Evolutionary conservation across 2,113 vertebrate species (phyloP), one percentile per base, ranked within the genome.

Genomic region (Cromileptes altivelis): DNA sequence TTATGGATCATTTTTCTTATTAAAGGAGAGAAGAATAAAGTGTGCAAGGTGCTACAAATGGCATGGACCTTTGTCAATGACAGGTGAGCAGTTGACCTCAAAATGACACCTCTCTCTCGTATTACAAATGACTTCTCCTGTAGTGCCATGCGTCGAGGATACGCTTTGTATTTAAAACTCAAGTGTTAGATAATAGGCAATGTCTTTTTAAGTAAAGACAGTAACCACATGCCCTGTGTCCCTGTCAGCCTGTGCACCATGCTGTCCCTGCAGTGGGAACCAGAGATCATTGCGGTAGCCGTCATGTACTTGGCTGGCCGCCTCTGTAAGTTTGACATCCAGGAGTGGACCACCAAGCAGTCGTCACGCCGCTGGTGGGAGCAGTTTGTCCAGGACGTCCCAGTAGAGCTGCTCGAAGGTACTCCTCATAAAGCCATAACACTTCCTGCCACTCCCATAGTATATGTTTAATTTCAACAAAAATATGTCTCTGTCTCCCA

Each of bases 11-110:
- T 53, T 30, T 45, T 75, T 50, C 13, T 57, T 81, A 55, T 87
- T 82, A 25, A 62, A 99, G 98, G 98, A 62, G 98, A 99, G 82
- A 99, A 99, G 94, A 99, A 97, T 89, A 99, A 99, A 96, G 98
- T 99, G 74, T 98, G 99, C 81, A 99, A 99, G 86, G 92, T 99
- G 85, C 97, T 99, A 84, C 98, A 99, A 81, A 99, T 99, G 98
- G 98, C 98, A 0, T 99, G 98, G 98, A 99, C 98, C 0, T 99
- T 99, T 94, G 98, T 99, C 75, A 99, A 99, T 80, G 98, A 99
- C 96, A 99, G 98, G 97, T 98, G 89, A 92, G 91, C 23, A 7
- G 18, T 14, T 33, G 7, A 17, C 18, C 4, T 17, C 30, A 53
- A 53, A 4, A 5, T 10, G 6, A 60, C 50, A 23, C 61, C 6